These are phyloP conservation scores for Pao palembangensis DNA, from an alignment of 2,113 vertebrate species.

Conservation along the genomic window DNA sequence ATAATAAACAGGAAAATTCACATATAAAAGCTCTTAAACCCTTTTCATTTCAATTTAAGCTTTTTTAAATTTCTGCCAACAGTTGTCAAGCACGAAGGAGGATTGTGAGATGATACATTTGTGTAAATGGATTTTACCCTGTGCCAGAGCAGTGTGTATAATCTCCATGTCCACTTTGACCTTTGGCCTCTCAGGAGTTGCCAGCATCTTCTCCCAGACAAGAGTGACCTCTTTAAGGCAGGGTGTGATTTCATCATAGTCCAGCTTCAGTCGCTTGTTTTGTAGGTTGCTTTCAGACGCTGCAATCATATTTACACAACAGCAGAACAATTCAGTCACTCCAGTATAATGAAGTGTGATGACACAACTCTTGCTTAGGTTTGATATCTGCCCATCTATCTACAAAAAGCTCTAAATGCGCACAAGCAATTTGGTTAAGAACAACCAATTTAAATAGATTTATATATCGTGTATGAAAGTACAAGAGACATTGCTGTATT, in stretches of 20 bases:
- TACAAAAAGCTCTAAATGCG: too few species aligned
- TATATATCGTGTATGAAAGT: too few species aligned
- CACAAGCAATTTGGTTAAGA: not conserved
- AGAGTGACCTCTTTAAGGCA: conserved; percentile 93
- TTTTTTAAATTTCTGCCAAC: too few species aligned
- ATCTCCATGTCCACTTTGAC: conserved; percentile 87
- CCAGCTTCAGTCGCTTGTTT: conserved; percentile 91
- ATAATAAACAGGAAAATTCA: too few species aligned
- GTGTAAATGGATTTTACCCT: conserved; percentile 73
- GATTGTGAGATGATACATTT: conserved; percentile 12
- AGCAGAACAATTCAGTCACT: not conserved
- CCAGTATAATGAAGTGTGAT: not conserved
- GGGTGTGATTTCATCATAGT: conserved; percentile 96
- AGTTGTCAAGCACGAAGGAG: conserved; percentile 4
- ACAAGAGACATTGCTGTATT: too few species aligned
- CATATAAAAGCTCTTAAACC: too few species aligned
- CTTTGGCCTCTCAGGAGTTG: conserved; percentile 83
- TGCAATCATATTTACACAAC: conserved; percentile 43
- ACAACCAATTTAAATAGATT: too few species aligned
- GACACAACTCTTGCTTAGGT: too few species aligned
- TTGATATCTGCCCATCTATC: not conserved
- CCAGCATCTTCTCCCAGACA: conserved; percentile 96
- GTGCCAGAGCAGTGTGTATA: conserved; percentile 86
- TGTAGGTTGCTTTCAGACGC: conserved; percentile 90
- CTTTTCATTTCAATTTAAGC: too few species aligned